Conservation (phyloP, 1,140 invertebrate species). For the Sarcophaga bullata region DNA sequence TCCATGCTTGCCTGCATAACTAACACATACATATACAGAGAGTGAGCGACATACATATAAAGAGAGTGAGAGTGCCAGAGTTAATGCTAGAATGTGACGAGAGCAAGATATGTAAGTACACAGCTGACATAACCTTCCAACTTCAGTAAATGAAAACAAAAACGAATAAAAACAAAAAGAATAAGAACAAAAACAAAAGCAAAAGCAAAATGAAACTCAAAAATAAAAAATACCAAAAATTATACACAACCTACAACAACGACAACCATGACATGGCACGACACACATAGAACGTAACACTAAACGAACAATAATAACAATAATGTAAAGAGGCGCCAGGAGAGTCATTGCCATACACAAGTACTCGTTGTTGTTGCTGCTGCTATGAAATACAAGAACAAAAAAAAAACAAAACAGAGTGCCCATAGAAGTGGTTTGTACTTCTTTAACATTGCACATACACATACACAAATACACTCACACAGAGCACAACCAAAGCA, state of each 20-base stretch:
- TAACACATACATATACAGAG: not conserved
- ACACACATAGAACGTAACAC: conserved; percentile 18
- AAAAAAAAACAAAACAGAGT: not conserved
- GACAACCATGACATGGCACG: not conserved
- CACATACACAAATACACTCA: not conserved
- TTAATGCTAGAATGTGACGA: not conserved
- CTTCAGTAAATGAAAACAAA: conserved; percentile 12
- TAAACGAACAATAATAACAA: conserved; percentile 26
- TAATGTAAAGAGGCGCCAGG: conserved; percentile 32
- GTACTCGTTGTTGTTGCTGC: not conserved
- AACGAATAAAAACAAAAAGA: not conserved
- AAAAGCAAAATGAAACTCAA: too few relatives aligned
- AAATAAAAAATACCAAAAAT: conserved; percentile 1
- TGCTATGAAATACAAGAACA: not conserved
- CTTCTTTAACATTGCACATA: conserved; percentile 14
- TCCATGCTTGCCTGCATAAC: too few relatives aligned
- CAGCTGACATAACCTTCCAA: conserved; percentile 40
- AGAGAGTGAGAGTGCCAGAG: not conserved
- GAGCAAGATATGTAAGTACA: conserved; percentile 18
- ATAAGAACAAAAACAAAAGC: not conserved
- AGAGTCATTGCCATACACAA: conserved; percentile 39
- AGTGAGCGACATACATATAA: not conserved
- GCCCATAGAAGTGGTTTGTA: conserved; percentile 16
- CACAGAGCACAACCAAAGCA: too few relatives aligned
- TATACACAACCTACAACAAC: conserved; percentile 40